phyloP scores from a whole-genome alignment of 2,888 invertebrate species.

The Thera britannica region DNA sequence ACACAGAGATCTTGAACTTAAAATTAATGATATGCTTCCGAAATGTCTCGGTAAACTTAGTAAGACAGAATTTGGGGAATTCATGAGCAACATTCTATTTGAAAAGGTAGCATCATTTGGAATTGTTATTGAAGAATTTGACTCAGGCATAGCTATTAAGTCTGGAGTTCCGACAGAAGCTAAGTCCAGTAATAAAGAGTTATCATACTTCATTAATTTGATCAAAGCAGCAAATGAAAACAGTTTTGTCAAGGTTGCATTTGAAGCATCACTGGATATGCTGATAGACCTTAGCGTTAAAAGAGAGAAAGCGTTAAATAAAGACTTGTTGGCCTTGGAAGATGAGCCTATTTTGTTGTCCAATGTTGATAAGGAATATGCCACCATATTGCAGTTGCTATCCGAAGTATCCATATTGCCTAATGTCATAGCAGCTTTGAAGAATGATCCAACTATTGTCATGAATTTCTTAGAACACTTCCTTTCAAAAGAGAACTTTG shows the following conservation, averaged over 20 bases:
- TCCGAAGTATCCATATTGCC: constrained; percentile 78
- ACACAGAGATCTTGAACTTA: constrained; percentile 58
- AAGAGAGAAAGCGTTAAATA: constrained; percentile 52
- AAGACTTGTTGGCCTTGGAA: constrained; percentile 64
- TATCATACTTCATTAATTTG: constrained; percentile 63
- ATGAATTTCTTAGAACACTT: constrained; percentile 78
- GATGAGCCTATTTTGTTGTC: constrained; percentile 62
- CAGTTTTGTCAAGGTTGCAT: constrained; percentile 55
- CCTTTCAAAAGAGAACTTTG: constrained; percentile 55
- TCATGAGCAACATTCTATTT: constrained; percentile 60
- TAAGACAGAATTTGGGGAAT: constrained; percentile 48
- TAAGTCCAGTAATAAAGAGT: constrained; percentile 54
- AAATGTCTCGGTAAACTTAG: constrained; percentile 62
- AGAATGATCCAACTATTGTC: constrained; percentile 71
- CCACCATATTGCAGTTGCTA: constrained; percentile 77
- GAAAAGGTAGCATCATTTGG: constrained; percentile 42
- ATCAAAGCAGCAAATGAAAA: constrained; percentile 55
- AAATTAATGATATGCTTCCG: constrained; percentile 66
- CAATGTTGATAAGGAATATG: constrained; percentile 67
- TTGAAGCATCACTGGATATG: constrained; percentile 62
- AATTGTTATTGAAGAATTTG: constrained; percentile 65
- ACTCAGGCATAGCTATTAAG: constrained; percentile 71
- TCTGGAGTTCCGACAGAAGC: constrained; percentile 43
- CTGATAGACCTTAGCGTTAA: constrained; percentile 58
- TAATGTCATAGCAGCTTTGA: constrained; percentile 71